A percentile compares a stretch with the other conserved stretches of the same genome.
These are phyloP conservation scores for Cotesia vestalis DNA, from an alignment of 1,140 invertebrate genomes.

Conservation along the genomic window DNA sequence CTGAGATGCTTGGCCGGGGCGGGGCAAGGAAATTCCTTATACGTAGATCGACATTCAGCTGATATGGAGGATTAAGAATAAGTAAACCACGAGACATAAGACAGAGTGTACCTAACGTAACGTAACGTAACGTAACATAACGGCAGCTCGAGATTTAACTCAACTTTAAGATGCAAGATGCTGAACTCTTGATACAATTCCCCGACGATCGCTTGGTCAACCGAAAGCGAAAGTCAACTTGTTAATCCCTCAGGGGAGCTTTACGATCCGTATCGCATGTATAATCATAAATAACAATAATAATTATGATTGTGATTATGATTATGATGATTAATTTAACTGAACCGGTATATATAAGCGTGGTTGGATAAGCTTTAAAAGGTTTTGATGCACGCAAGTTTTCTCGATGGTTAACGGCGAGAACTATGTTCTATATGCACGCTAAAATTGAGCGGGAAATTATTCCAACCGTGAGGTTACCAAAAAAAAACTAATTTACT, in stretches of 20 bases:
- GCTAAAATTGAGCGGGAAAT: slow-evolving; percentile 7
- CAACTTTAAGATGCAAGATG: background rate
- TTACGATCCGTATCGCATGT: background rate
- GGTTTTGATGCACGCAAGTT: background rate
- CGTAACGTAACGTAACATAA: too few species aligned
- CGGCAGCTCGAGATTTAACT: too few species aligned
- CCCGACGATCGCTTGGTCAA: background rate
- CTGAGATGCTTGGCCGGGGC: background rate
- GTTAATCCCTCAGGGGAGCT: slow-evolving; percentile 16
- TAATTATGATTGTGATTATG: background rate
- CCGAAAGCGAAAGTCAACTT: slow-evolving; percentile 12
- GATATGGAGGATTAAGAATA: background rate
- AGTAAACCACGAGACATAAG: background rate
- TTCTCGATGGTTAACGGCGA: background rate
- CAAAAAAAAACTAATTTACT: background rate
- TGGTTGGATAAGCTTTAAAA: background rate
- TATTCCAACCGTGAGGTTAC: background rate
- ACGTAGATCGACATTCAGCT: slow-evolving; percentile 7
- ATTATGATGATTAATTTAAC: background rate
- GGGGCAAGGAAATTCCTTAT: slow-evolving; percentile 29
- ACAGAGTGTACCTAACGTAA: slow-evolving; percentile 8
- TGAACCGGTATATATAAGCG: background rate
- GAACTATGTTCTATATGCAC: background rate
- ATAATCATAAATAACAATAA: slow-evolving; percentile 16
- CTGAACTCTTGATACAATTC: background rate